phyloP scores from a whole-genome alignment of 2,797 vertebrate genomes.

The Podarcis siculus region DNA sequence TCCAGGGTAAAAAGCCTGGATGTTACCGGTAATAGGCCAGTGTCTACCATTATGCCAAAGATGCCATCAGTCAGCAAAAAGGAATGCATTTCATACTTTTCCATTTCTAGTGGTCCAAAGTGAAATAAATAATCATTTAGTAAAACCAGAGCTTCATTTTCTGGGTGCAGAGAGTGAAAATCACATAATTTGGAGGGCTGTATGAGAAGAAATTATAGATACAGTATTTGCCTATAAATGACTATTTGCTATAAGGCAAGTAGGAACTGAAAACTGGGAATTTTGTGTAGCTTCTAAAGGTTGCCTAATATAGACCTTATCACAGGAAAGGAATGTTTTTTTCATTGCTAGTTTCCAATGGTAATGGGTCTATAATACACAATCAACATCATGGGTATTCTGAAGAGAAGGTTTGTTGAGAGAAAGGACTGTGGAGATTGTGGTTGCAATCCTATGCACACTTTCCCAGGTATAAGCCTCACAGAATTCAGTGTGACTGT shows the following conservation, averaged over 20 bases:
- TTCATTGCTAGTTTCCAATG: not conserved
- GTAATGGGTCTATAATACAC: not conserved
- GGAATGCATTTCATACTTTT: not conserved
- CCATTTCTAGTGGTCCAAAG: not conserved
- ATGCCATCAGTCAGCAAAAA: not conserved
- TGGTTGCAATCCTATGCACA: not conserved
- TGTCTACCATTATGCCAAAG: not conserved
- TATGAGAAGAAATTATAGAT: constrained; percentile 37
- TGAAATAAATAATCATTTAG: not conserved
- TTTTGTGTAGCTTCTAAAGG: not conserved
- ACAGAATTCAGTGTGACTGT: not conserved
- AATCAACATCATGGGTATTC: not conserved
- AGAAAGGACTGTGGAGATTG: not conserved
- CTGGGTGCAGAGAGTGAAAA: not conserved
- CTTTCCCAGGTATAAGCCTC: not conserved
- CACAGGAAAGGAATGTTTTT: not conserved
- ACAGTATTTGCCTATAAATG: constrained; percentile 37
- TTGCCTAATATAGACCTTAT: not conserved
- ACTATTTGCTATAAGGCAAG: constrained; percentile 8
- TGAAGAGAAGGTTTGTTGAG: not conserved
- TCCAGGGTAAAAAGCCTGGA: not conserved
- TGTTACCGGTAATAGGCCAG: not conserved
- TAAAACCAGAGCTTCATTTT: constrained; percentile 3
- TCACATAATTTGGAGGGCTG: not conserved
- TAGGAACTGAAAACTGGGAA: not conserved